phyloP scores from a whole-genome alignment of 2,888 invertebrate species.

The Tenthredo amoena region DNA sequence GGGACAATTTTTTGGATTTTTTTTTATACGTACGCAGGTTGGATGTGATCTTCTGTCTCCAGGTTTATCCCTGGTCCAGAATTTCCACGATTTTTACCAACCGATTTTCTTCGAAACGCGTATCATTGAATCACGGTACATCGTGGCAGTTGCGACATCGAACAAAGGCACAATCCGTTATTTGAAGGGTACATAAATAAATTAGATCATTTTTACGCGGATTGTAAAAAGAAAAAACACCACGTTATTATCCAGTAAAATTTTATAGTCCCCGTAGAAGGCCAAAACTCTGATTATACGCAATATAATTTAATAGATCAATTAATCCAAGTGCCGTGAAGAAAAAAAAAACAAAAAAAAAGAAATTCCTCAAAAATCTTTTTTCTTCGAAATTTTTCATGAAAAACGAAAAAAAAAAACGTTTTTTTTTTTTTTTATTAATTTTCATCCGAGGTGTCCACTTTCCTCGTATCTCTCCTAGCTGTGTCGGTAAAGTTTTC shows the following conservation, averaged over 20 bases:
- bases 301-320: neutral
- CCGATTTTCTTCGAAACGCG: too few relatives aligned
- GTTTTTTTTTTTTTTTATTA: too few relatives aligned
- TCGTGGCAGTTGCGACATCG: neutral
- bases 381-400: too few relatives aligned
- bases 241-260: neutral
- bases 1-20: neutral
- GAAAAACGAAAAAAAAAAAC: too few relatives aligned
- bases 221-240: neutral
- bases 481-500: conserved; percentile 11
- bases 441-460: too few relatives aligned
- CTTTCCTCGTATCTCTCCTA: neutral
- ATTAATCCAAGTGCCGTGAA: conserved; percentile 10
- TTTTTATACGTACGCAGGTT: too few relatives aligned
- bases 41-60: too few relatives aligned
- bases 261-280: neutral
- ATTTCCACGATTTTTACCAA: too few relatives aligned
- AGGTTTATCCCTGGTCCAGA: too few relatives aligned
- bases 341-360: too few relatives aligned
- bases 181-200: neutral
- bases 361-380: too few relatives aligned
- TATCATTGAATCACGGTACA: too few relatives aligned
- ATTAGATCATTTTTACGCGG: neutral
- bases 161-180: neutral
- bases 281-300: neutral